Percentiles rank a stretch among this genome's conserved stretches.
Conservation (phyloP, 2,797 vertebrate genomes). For the Mionectes olivaceus region DNA sequence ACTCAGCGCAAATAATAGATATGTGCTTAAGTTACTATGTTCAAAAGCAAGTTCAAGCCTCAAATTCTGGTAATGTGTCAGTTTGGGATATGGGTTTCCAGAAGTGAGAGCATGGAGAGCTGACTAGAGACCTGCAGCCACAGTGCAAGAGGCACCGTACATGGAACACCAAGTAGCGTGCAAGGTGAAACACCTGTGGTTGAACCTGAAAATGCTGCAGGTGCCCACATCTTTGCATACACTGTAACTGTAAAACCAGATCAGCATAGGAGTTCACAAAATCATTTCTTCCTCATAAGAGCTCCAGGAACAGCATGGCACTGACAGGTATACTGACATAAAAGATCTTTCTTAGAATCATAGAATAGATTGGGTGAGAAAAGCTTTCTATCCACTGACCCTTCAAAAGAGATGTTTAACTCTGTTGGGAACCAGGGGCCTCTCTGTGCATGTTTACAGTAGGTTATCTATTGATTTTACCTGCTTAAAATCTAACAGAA, state of each 20-base stretch:
- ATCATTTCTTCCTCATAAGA: neutral
- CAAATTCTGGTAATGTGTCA: neutral
- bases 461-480: constrained; percentile 53
- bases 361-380: too few species aligned
- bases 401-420: neutral
- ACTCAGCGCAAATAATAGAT: neutral
- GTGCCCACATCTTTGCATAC: neutral
- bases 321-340: neutral
- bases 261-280: neutral
- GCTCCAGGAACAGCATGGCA: neutral
- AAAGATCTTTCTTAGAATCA: neutral
- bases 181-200: fast-evolving
- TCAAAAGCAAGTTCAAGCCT: neutral
- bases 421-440: neutral
- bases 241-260: neutral
- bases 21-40: neutral
- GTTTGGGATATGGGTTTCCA: neutral
- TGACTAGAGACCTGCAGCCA: neutral
- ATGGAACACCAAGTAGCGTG: fast-evolving
- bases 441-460: neutral
- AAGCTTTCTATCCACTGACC: neutral
- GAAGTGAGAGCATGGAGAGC: fast-evolving
- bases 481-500: constrained; percentile 33
- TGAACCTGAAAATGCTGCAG: neutral
- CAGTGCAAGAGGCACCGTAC: fast-evolving